Conservation (phyloP, 2,797 vertebrate species). For the Artibeus lituratus region DNA sequence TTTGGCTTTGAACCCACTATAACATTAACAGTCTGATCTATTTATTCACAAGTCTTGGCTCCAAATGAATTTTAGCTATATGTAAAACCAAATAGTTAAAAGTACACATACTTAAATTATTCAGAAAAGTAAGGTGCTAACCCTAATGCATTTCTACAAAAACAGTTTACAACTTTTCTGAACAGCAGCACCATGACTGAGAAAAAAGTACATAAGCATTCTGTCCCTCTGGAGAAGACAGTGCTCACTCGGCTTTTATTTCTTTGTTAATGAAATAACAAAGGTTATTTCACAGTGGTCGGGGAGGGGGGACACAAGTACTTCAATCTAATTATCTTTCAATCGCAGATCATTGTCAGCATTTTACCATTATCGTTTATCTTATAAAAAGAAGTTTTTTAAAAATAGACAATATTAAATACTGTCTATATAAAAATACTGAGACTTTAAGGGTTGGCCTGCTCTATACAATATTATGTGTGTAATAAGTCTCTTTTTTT, state of each 20-base stretch:
- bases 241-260: conserved; percentile 7
- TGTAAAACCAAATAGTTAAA: conserved; percentile 12
- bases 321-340: not conserved
- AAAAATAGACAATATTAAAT: not conserved
- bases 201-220: not conserved
- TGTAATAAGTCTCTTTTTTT: not conserved
- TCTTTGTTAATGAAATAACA: too few relatives aligned
- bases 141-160: conserved; percentile 8
- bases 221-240: conserved; percentile 4
- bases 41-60: conserved; percentile 23
- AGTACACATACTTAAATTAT: conserved; percentile 34
- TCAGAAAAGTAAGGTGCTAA: conserved; percentile 33
- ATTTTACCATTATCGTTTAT: not conserved
- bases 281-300: not conserved
- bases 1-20: conserved; percentile 16
- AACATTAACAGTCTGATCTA: conserved; percentile 31
- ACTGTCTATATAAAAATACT: not conserved
- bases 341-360: not conserved
- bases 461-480: not conserved
- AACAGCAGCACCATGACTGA: not conserved
- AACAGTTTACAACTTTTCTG: conserved; percentile 23
- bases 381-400: not conserved
- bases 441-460: not conserved
- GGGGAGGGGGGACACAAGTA: not conserved
- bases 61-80: conserved; percentile 33